phyloP scores from a whole-genome alignment of 2,888 invertebrate species.

The Leptopterna dolabrata region DNA sequence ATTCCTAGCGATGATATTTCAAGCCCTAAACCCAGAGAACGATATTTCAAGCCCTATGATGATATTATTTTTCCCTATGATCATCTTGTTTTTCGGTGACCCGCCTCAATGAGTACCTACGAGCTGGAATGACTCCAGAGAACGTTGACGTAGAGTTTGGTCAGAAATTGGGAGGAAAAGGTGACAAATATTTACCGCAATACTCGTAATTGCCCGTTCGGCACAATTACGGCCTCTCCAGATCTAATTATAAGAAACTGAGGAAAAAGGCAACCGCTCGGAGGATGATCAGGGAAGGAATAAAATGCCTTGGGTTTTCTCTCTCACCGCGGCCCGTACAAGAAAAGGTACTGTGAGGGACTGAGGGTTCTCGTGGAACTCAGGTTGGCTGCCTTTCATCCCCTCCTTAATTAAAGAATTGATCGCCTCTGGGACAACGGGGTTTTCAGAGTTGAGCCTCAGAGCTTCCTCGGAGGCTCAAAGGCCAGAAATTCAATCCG shows the following conservation, averaged over 20 bases:
- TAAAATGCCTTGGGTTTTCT: background rate
- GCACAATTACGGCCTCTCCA: background rate
- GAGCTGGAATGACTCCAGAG: no score
- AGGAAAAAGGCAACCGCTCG: background rate
- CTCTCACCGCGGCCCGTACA: background rate
- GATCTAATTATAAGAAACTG: background rate
- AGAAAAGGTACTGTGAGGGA: background rate
- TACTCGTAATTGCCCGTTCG: slow-evolving; percentile 1
- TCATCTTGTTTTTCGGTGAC: no score
- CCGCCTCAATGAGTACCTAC: no score
- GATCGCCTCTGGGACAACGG: slow-evolving; percentile 20
- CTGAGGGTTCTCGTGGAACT: background rate
- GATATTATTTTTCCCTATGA: no score
- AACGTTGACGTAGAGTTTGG: no score
- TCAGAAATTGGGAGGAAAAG: background rate
- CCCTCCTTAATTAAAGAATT: slow-evolving; percentile 43
- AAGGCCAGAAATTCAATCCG: background rate
- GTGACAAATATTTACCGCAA: background rate
- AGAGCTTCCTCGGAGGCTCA: background rate
- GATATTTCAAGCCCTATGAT: no score
- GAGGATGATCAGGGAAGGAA: background rate
- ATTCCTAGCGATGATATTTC: no score
- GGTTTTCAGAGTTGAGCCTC: background rate
- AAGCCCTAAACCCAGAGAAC: no score
- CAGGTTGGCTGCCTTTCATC: slow-evolving; percentile 10